phyloP scores from a whole-genome alignment of 2,888 invertebrate species.

The Caenorhabditis doughertyi region DNA sequence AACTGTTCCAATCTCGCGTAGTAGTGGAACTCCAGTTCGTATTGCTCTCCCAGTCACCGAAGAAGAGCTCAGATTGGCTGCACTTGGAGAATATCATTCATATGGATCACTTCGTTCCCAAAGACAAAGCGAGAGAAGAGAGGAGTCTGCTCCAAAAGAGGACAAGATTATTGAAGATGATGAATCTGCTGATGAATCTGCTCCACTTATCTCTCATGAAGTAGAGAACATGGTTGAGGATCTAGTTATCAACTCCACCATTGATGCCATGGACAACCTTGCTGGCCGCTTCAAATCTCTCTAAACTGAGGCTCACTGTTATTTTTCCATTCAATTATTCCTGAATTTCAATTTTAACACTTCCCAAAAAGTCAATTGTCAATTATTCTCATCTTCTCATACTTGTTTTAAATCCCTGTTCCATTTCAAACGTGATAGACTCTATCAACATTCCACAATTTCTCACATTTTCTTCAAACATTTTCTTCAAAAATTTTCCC shows the following conservation, averaged over 20 bases:
- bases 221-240: constrained; percentile 43
- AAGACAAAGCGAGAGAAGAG: constrained; percentile 1
- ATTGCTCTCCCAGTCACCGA: constrained; percentile 49
- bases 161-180: constrained; percentile 5
- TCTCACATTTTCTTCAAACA: neutral
- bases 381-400: neutral
- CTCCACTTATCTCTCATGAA: constrained; percentile 22
- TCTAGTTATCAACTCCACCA: constrained; percentile 39
- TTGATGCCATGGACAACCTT: constrained; percentile 42
- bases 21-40: constrained; percentile 37
- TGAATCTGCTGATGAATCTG: constrained; percentile 2
- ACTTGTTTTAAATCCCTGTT: too few relatives aligned
- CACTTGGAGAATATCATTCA: constrained; percentile 32
- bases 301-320: too few relatives aligned
- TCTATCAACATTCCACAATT: neutral
- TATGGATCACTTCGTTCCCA: constrained; percentile 16
- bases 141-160: neutral
- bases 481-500: neutral
- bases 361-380: too few relatives aligned
- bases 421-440: neutral
- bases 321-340: too few relatives aligned
- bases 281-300: constrained; percentile 11
- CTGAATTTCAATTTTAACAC: too few relatives aligned
- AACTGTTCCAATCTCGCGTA: constrained; percentile 9
- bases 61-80: constrained; percentile 47